Base-by-base conservation (phyloP, 2,113 vertebrate genomes). In the Phyllostomus hastatus region DNA sequence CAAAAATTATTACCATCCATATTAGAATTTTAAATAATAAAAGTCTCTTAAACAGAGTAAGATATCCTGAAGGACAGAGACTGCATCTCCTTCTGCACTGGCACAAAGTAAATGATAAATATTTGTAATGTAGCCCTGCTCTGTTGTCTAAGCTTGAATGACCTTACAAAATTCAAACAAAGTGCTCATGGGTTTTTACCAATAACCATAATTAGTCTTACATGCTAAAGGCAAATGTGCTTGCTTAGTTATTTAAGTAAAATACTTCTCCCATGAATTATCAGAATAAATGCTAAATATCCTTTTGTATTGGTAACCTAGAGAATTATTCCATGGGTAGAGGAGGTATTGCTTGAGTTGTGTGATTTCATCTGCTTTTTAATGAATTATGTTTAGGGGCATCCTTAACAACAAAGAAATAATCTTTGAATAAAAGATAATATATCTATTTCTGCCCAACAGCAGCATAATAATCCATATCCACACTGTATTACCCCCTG, bases 11-110 rank as follows among this genome's bases (percentile, higher is more conserved):
- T 43, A 19, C 9, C 38, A 28, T 35, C 2, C 3, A 87, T 33
- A 46, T 38, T 75, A 96, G n/a, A 94, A 86, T 28, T 76, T 72
- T 92, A 91, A 91, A 83, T 43, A 84, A 87, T 82, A 78, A 93
- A 87, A 88, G 26, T 54, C 66, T 81, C 24, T 73, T 22, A 67
- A 69, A 41, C 10, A 86, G 52, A 59, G 31, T 67, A 89, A 78
- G 46, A 46, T 28, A 46, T 64, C 31, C 31, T 54, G 48, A 79
- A 78, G 43, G n/a, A 48, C 35, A 19, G 64, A 82, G 19, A 22
- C 9, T 61, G 1, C 7, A 64, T 87, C 15, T 2, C 8, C 26
- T 24, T 73, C 46, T 70, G 15, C 5, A 72, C 64, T 61, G 41
- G 7, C 48, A 31, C 7, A 33, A 59, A 41, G 12, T 24, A 41